A percentile compares a stretch with the other conserved stretches of the same genome.
These are phyloP conservation scores for Pseudocheirus occidentalis DNA, from an alignment of 2,797 vertebrate genomes.

Conservation along the genomic window DNA sequence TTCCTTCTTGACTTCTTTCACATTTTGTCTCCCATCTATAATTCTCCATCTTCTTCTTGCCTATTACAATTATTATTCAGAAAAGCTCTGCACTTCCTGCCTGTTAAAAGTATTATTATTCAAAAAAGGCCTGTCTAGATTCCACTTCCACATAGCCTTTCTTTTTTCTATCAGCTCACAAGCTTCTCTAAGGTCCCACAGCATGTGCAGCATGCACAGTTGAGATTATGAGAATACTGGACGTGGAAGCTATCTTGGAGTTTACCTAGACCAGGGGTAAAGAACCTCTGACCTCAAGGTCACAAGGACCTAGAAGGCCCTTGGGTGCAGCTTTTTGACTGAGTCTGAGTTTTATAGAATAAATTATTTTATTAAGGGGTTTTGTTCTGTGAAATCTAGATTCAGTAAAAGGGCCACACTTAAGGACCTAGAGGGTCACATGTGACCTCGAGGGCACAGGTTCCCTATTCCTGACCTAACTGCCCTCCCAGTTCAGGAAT, in stretches of 20 bases:
- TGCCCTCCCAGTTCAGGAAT: neutral
- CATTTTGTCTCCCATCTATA: neutral
- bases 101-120: neutral
- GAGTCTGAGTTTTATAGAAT: too few species aligned
- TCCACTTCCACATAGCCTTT: neutral
- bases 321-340: too few species aligned
- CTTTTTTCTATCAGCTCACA: neutral
- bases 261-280: neutral
- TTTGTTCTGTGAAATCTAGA: too few species aligned
- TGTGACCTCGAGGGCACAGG: too few species aligned
- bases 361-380: too few species aligned
- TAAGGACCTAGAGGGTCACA: too few species aligned
- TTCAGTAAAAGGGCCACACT: too few species aligned
- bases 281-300: too few species aligned
- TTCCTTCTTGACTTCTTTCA: neutral
- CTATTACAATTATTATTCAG: neutral
- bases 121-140: neutral
- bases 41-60: neutral
- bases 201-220: neutral
- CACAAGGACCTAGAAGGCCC: too few species aligned
- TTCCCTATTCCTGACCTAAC: neutral
- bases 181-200: neutral
- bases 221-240: neutral
- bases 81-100: neutral
- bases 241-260: neutral